These are phyloP conservation scores for Melieria crassipennis DNA, from an alignment of 2,888 invertebrate genomes.

Conservation along the genomic window DNA sequence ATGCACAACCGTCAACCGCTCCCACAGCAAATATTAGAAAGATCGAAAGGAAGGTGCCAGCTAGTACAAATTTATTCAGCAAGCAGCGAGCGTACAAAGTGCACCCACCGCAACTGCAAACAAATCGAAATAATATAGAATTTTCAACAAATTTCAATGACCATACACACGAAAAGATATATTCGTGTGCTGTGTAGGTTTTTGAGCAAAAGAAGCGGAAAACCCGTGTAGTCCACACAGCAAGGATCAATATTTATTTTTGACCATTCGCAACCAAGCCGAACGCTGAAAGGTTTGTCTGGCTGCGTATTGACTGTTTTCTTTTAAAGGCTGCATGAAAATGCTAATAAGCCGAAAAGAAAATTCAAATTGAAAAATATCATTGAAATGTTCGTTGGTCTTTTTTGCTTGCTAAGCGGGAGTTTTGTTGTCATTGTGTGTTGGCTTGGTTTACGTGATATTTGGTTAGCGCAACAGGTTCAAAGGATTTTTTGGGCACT, in stretches of 20 bases:
- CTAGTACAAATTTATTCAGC: neutral
- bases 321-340: neutral
- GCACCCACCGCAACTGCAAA: slow-evolving; percentile 54
- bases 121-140: slow-evolving; percentile 44
- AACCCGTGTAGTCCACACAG: neutral
- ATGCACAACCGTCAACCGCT: too few relatives aligned
- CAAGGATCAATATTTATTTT: slow-evolving; percentile 47
- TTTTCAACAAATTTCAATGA: slow-evolving; percentile 27
- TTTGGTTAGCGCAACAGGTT: slow-evolving; percentile 49
- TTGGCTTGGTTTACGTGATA: neutral
- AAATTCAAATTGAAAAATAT: neutral
- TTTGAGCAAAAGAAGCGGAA: neutral
- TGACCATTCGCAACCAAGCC: slow-evolving; percentile 42
- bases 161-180: neutral
- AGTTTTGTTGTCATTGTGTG: slow-evolving; percentile 6
- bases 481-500: slow-evolving; percentile 33
- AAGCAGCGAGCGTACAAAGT: neutral
- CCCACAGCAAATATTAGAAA: neutral
- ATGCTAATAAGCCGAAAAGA: slow-evolving; percentile 1
- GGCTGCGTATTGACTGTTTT: neutral
- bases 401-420: slow-evolving; percentile 1
- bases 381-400: neutral
- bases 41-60: neutral
- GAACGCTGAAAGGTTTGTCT: slow-evolving; percentile 36
- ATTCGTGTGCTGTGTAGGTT: slow-evolving; percentile 17